Evolutionary conservation across 2,113 vertebrate species (phyloP).

Genomic region (Scytalopus superciliaris): DNA sequence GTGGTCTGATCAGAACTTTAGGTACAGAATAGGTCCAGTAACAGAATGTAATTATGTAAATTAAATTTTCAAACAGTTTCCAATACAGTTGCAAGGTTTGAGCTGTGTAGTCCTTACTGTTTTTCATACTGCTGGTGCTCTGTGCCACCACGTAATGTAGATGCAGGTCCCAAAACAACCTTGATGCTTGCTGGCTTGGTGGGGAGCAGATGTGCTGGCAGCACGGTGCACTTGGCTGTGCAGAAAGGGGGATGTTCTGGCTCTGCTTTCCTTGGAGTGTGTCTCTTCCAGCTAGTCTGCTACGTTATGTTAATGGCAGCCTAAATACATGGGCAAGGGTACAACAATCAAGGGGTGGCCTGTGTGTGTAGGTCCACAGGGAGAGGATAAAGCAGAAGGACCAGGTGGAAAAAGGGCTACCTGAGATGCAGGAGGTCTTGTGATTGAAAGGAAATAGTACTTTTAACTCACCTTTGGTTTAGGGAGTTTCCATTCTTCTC

Average conservation of each 20-base stretch:
- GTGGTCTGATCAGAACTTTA: neutral
- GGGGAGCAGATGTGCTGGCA: no score
- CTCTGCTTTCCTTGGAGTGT: no score
- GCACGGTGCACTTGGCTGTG: no score
- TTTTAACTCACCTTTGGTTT: neutral
- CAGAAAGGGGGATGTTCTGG: no score
- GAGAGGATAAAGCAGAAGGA: neutral
- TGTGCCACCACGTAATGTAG: no score
- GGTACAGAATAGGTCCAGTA: neutral
- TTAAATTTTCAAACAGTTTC: neutral
- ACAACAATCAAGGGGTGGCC: neutral
- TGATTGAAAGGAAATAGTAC: neutral
- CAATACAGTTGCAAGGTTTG: no score
- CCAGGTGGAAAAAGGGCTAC: neutral
- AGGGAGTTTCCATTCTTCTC: constrained; percentile 6
- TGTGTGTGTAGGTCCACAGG: neutral
- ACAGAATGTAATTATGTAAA: neutral
- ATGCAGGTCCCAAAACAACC: no score
- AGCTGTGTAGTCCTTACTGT: no score
- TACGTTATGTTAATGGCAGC: no score
- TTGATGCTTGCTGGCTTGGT: no score
- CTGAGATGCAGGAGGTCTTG: neutral
- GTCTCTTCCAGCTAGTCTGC: no score
- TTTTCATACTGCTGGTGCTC: no score
- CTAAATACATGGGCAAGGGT: neutral